Percentiles rank a stretch among this genome's conserved stretches.
These are phyloP conservation scores for Sciurus niger DNA, from an alignment of 2,113 vertebrate species.

Conservation along the genomic window DNA sequence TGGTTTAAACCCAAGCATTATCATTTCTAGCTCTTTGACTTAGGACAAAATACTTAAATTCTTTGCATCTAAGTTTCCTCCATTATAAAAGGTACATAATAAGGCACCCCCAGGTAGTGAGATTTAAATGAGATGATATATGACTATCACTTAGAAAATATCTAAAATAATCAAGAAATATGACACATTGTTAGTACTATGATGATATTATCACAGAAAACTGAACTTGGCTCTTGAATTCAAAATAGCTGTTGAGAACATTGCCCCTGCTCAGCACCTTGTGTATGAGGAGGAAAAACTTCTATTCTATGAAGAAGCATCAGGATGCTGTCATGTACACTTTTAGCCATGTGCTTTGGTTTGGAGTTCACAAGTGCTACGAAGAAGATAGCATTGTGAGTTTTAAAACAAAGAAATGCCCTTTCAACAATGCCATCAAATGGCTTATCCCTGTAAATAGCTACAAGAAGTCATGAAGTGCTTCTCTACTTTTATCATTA, in stretches of 20 bases:
- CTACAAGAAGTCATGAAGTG: neutral
- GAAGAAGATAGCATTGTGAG: neutral
- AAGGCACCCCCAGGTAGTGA: neutral
- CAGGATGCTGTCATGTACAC: neutral
- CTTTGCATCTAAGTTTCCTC: neutral
- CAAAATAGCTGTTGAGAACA: neutral
- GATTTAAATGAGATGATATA: conserved; percentile 4
- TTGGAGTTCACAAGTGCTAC: neutral
- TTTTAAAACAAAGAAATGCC: neutral
- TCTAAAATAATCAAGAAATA: neutral
- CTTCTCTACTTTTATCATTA: neutral
- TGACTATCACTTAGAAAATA: neutral
- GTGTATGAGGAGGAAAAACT: neutral
- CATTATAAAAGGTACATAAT: neutral
- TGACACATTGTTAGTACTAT: neutral
- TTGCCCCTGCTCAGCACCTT: neutral
- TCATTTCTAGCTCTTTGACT: conserved; percentile 38
- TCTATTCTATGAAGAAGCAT: neutral
- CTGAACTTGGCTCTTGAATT: neutral
- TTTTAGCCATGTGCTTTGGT: neutral
- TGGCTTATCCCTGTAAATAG: neutral
- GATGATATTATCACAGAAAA: neutral
- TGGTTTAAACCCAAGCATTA: neutral
- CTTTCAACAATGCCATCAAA: neutral
- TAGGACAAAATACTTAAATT: neutral